Conservation (phyloP, 2,797 vertebrate genomes). For the Vespertilio murinus region DNA sequence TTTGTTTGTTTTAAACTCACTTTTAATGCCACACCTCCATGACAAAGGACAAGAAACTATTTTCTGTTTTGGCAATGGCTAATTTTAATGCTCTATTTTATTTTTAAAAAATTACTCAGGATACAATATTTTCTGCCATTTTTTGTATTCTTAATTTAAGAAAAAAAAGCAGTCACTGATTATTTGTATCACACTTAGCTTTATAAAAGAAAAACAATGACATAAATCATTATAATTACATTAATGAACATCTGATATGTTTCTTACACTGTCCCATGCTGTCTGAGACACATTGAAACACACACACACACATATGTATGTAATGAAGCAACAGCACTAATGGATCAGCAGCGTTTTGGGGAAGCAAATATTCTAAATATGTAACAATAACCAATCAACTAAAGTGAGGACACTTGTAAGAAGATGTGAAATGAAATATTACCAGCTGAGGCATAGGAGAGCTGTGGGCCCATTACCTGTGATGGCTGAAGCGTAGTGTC, state of each 20-base stretch:
- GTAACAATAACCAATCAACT: not conserved
- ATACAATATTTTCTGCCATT: not conserved
- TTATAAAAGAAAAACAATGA: not conserved
- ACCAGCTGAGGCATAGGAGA: not conserved
- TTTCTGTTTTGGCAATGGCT: not conserved
- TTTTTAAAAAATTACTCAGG: not conserved
- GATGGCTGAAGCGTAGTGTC: not conserved
- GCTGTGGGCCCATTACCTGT: not conserved
- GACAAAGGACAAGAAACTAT: not conserved
- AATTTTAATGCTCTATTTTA: not conserved
- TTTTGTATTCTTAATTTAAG: not conserved
- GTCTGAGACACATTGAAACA: not conserved
- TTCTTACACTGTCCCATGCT: not conserved
- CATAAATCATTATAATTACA: not conserved
- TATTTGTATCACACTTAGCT: not conserved
- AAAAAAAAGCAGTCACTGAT: not conserved
- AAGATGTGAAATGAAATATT: not conserved
- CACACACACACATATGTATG: not conserved
- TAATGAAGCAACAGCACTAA: not conserved
- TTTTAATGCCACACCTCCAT: not conserved
- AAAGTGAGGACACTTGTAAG: not conserved
- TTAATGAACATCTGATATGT: not conserved
- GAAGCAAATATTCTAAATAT: not conserved
- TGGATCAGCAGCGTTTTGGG: not conserved
- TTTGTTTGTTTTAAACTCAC: not conserved